phyloP scores from a whole-genome alignment of 2,797 vertebrate species.

The Peromyscus melanophrys region DNA sequence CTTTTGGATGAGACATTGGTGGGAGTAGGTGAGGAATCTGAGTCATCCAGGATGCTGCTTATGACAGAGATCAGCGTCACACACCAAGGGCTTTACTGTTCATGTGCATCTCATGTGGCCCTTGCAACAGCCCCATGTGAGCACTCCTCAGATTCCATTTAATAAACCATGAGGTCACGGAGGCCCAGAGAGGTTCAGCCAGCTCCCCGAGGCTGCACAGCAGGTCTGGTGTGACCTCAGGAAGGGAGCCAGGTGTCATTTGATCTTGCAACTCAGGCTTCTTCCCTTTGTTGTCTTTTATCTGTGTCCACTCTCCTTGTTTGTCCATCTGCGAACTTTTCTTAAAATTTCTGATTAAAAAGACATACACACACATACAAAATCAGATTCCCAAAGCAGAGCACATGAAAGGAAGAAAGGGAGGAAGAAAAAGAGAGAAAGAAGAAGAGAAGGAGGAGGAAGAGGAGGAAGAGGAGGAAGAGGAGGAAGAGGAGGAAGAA shows the following conservation, averaged over 20 bases:
- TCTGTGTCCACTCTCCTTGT: background rate
- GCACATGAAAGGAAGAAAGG: background rate
- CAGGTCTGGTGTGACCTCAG: background rate
- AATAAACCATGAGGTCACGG: background rate
- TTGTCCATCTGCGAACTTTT: background rate
- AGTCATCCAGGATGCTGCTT: background rate
- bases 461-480: no score
- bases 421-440: background rate
- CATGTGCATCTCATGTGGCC: no score
- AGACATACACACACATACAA: background rate
- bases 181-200: background rate
- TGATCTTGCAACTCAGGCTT: background rate
- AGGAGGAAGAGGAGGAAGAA: background rate
- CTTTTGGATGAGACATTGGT: background rate
- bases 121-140: background rate
- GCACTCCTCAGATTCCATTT: no score
- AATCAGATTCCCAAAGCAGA: background rate
- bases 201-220: background rate
- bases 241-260: background rate
- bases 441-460: no score
- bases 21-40: background rate
- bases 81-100: background rate
- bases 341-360: background rate
- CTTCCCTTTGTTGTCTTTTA: background rate
- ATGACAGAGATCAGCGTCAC: background rate